phyloP scores from a whole-genome alignment of 2,888 invertebrate genomes.

The Cephus pygmeus region DNA sequence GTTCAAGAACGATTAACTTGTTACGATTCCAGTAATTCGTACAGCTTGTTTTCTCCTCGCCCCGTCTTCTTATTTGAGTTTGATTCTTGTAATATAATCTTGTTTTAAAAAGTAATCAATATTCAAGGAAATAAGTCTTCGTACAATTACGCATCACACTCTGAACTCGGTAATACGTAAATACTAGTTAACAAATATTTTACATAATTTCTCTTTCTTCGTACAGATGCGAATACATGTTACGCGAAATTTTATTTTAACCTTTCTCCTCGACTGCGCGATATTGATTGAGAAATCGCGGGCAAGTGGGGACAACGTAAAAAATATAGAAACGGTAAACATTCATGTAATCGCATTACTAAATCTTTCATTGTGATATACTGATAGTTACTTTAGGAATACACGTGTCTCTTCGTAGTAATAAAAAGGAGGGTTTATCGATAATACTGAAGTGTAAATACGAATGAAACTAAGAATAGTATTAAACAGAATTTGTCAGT shows the following conservation, averaged over 20 bases:
- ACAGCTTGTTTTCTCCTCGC: background rate
- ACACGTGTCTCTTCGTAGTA: background rate
- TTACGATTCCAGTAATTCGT: background rate
- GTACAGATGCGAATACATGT: background rate
- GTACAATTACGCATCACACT: conserved; percentile 8
- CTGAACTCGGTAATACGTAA: conserved; percentile 27
- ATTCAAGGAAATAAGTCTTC: background rate
- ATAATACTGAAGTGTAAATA: background rate
- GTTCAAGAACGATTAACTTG: background rate
- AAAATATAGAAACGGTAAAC: background rate
- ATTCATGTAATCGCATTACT: background rate
- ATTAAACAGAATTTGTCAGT: background rate
- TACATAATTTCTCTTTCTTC: conserved; percentile 15
- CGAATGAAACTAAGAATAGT: background rate
- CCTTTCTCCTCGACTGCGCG: background rate
- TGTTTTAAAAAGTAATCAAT: background rate
- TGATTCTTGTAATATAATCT: background rate
- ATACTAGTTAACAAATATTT: conserved; percentile 45
- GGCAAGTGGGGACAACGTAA: background rate
- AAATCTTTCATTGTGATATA: background rate
- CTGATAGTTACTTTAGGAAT: background rate
- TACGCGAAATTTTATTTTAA: background rate
- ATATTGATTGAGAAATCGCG: background rate
- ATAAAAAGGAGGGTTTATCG: background rate
- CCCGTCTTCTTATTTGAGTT: background rate